Evolutionary conservation across 2,797 vertebrate genomes (phyloP).

Genomic region (Salarias fasciatus): DNA sequence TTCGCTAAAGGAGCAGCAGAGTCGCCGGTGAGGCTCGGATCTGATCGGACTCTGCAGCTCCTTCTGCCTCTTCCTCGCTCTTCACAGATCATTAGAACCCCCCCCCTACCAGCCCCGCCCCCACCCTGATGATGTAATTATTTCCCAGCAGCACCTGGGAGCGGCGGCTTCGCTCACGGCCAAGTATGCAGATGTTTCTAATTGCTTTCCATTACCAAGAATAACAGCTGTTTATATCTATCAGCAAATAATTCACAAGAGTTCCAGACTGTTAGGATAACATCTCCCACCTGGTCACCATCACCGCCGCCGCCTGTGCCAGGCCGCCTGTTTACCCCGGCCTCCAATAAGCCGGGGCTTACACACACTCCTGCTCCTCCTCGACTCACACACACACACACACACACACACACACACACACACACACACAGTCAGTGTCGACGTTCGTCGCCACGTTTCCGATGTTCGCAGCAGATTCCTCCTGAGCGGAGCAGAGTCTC

Average conservation of each 20-base stretch:
- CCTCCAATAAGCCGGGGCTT: conserved; percentile 55
- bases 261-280: conserved; percentile 99
- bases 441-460: no score
- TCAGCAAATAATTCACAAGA: conserved; percentile 99
- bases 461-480: no score
- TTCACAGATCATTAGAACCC: conserved; percentile 91
- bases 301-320: conserved; percentile 90
- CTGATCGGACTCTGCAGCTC: conserved; percentile 11
- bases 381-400: no score
- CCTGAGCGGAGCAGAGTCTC: no score
- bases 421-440: no score
- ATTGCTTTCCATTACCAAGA: conserved; percentile 99
- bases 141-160: conserved; percentile 97
- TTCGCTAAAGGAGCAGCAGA: no score
- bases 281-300: conserved; percentile 98
- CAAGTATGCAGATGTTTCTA: conserved; percentile 99
- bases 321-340: conserved; percentile 86
- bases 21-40: no score
- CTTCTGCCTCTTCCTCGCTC: conserved; percentile 88
- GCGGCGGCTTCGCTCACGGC: conserved; percentile 93
- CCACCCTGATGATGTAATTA: conserved; percentile 93
- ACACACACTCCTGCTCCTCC: no score
- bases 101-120: conserved; percentile 55
- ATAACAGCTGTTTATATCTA: conserved; percentile 99
- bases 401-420: no score